Evolutionary conservation across 2,113 vertebrate species (phyloP), one percentile per base, ranked within the genome.

Genomic region (Pterocles orientalis): DNA sequence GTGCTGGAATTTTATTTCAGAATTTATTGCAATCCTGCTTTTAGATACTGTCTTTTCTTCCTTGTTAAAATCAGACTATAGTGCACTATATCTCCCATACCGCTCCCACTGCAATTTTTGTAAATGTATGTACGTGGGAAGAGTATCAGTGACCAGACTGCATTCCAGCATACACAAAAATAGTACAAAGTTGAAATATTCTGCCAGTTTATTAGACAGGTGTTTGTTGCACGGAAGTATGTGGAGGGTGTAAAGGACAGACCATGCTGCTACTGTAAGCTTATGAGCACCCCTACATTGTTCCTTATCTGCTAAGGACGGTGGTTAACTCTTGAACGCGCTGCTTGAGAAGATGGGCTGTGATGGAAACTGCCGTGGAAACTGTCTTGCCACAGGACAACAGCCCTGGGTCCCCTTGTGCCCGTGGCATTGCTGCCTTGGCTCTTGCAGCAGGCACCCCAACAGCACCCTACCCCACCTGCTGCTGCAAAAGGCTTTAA

Each of bases 241-340:
- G 17, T 0, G 4, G 24, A 45, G 43, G 12, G 17, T 2, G 3
- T 6, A 71, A 86, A 92, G n/a, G n/a, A 18, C 29, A 58, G 34
- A 33, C 8, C 12, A 9, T 5, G 2, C 29, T 2, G 3, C 9
- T 56, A 19, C 33, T 4, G 5, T 45, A 21, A 41, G 39, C 29
- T 50, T 57, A 47, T 0, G 3, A 78, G 18, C 12, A 45, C 3
- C 10, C 7, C 8, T 18, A 9, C 6, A n/a, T 9, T 0, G 0
- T 17, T 28, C 10, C 13, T 39, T 13, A 1, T 28, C 51, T 56
- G 31, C 57, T 39, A 0, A 6, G 1, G 4, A n/a, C 28, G 9
- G 26, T 24, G 53, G 34, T 57, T 31, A 45, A 14, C 34, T 62
- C 36, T 57, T 1, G 5, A 51, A 14, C 4, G 15, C 26, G 20